Evolutionary conservation across 1,140 invertebrate species (phyloP).

Genomic region (Trachymyrmex septentrionalis): DNA sequence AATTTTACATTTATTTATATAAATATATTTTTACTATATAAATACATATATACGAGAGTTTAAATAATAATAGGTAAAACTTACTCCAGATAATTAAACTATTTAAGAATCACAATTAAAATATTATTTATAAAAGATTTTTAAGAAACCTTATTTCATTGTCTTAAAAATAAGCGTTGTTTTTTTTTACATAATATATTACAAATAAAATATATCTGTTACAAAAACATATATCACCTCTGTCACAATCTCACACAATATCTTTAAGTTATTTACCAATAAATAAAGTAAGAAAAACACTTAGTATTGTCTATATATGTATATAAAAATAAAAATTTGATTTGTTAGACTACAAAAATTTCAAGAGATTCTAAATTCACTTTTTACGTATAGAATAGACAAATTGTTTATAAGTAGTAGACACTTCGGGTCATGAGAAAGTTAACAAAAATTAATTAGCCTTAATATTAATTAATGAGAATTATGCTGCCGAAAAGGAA

Average conservation of each 20-base stretch:
- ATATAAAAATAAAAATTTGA: too few relatives aligned
- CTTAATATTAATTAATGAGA: not conserved
- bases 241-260: too few relatives aligned
- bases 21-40: not conserved
- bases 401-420: not conserved
- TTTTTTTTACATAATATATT: not conserved
- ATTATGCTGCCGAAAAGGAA: not conserved
- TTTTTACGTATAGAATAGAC: not conserved
- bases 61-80: not conserved
- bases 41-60: not conserved
- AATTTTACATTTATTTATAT: slow-evolving; percentile 4
- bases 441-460: slow-evolving; percentile 9
- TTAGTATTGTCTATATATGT: not conserved
- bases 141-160: not conserved
- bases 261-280: too few relatives aligned
- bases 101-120: not conserved
- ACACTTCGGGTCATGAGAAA: not conserved
- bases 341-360: not conserved
- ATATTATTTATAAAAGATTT: not conserved
- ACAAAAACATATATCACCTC: too few relatives aligned
- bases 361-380: not conserved
- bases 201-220: not conserved
- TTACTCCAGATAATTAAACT: not conserved
- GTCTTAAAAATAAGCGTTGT: not conserved
- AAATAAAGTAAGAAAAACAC: not conserved